Evolutionary conservation across 2,888 invertebrate species (phyloP), one percentile per base, ranked within the genome.

Genomic region (Idaea biselata): DNA sequence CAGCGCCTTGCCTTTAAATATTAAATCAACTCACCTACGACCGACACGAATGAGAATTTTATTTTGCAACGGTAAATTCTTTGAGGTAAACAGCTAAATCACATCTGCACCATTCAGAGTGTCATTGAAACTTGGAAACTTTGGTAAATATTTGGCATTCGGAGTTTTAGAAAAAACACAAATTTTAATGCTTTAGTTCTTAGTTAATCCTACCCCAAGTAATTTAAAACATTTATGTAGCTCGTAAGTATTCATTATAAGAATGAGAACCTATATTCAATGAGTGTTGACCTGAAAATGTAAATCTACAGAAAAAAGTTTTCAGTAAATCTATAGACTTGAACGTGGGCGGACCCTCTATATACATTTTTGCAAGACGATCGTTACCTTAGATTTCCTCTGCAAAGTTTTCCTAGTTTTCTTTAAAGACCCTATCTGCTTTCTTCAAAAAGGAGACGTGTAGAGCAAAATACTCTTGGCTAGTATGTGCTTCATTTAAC

Each of bases 1-100:
- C 59, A 53, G 58, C 32, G 55, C 59, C 32, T 33, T 16, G 17
- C 17, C 60, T 64, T 64, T 59, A 61, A 58, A 61, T 25, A 16
- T 61, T 59, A 57, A 44, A 58, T 55, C 55, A 6, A 55, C 55
- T 55, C 17, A 55, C 17, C 16, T 17, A 55, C n/a, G 55, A 55
- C 16, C 3, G 44, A 44, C 44, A 8, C 44, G 44, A 44, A 44
- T 44, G 44, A 44, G 11, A 44, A 44, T 44, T 44, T 44, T 44
- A 44, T 11, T 44, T 44, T 44, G 44, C 44, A 44, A 44, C 44
- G 44, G 44, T 44, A 44, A 44, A 44, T 14, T 44, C 44, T 44
- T 44, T 44, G 44, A 32, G 31, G 17, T 44, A 11, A 44, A 14
- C 44, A 44, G 44, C 44, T 8, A 44, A 44, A 44, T 25, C 25